Evolutionary conservation across 2,113 vertebrate genomes (phyloP).

Genomic region (Manacus vitellinus): DNA sequence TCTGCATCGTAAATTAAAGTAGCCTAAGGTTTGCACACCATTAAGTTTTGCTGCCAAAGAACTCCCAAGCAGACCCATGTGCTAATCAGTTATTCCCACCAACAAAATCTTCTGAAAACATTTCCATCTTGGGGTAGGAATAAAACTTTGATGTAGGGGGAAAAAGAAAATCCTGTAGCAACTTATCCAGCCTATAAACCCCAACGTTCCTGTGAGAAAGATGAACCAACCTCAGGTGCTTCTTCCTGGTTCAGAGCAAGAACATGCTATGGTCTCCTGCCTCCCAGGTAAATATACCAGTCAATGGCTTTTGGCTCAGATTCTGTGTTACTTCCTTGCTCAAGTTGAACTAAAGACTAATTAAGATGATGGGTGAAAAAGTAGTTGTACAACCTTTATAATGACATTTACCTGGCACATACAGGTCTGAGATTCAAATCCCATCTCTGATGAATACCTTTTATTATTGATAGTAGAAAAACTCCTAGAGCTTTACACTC

Average conservation of each 20-base stretch:
- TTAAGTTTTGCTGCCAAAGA: neutral
- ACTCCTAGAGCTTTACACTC: neutral
- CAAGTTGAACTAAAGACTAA: neutral
- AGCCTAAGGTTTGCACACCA: neutral
- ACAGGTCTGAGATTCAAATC: neutral
- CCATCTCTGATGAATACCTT: neutral
- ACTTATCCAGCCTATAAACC: neutral
- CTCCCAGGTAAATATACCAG: neutral
- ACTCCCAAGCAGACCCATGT: neutral
- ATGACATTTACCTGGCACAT: neutral
- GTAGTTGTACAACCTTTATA: neutral
- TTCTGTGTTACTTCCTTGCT: neutral
- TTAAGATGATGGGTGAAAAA: neutral
- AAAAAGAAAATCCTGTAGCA: neutral
- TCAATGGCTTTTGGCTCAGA: neutral
- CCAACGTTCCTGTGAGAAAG: neutral
- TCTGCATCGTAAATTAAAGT: neutral
- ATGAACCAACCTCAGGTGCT: neutral
- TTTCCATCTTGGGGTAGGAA: neutral
- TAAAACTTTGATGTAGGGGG: neutral
- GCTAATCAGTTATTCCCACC: neutral
- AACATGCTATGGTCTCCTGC: fast-evolving
- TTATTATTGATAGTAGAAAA: neutral
- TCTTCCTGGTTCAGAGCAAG: neutral
- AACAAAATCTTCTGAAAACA: neutral